Evolutionary conservation across 1,140 invertebrate genomes (phyloP), one percentile per base, ranked within the genome.

Genomic region (Mercenaria mercenaria): DNA sequence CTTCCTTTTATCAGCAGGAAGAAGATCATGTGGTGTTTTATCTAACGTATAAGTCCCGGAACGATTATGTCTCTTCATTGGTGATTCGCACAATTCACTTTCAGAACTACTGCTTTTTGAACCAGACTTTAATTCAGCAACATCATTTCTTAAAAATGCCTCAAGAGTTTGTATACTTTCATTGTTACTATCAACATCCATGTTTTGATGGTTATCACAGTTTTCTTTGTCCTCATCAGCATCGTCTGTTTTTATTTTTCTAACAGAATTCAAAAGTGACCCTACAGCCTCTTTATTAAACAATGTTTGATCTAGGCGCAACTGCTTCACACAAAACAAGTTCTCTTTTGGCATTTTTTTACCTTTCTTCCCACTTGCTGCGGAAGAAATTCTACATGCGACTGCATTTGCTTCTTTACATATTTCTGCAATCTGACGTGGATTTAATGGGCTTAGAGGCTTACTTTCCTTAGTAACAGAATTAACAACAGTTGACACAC

Each of bases 391-490:
- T 41, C 91, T 86, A 69, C 85, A 91, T 1, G 92, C 93, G n/a
- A 94, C 91, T 56, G 84, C 69, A 81, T 92, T 91, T 26, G 93
- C 93, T 67, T 94, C 93, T 61, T 92, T 93, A 8, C 90, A 90
- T 37, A 94, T 86, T 61, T 93, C 91, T 15, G 92, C 93, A 37
- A 93, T 82, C 61, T 94, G 93, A 23, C 89, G 20, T 0, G 93
- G 85, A 29, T 91, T 91, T 4, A 94, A 90, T 10, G 93, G 93
- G 52, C 93, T 93, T 18, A 94, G 43, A 20, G 93, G 92, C 52
- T 92, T 91, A 0, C 91, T 39, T 41, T 88, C 86, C 20, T 87
- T 64, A 29, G 74, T 50, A 0, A 50, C 32, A 20, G 89, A 74
- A 37, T 59, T 82, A n/a, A 93, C 91, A 26, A 85, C 91, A 43